Percentiles rank a stretch among this genome's conserved stretches.
Evolutionary conservation across 2,113 vertebrate genomes (phyloP).

Genomic region (Gallinago media): DNA sequence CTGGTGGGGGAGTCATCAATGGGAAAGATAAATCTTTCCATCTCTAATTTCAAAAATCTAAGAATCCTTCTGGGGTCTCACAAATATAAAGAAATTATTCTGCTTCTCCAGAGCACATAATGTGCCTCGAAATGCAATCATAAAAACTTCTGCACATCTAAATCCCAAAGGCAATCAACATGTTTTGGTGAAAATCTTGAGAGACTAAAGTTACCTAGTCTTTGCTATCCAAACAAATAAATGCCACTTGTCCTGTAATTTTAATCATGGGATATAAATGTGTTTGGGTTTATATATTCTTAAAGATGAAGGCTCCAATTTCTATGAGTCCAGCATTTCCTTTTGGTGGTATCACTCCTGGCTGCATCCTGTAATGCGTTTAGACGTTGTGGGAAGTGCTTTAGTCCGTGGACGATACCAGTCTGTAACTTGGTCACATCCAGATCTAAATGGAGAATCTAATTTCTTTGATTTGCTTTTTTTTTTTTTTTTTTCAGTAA

Average conservation of each 20-base stretch:
- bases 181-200: conserved; percentile 29
- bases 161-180: conserved; percentile 32
- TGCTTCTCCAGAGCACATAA: neutral
- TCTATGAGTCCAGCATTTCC: neutral
- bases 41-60: neutral
- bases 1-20: neutral
- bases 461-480: neutral
- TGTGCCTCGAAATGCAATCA: conserved; percentile 33
- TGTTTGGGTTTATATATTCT: neutral
- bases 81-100: neutral
- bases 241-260: conserved; percentile 42
- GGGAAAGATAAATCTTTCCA: neutral
- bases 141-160: neutral
- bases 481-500: neutral
- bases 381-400: neutral
- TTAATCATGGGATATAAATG: neutral
- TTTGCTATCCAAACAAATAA: conserved; percentile 31
- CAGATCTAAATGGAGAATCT: neutral
- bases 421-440: neutral
- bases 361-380: neutral
- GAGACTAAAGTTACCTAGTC: neutral
- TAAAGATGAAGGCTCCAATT: neutral
- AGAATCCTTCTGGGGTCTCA: neutral
- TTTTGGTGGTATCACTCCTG: neutral
- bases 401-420: neutral